A percentile compares a stretch with the other conserved stretches of the same genome.
Evolutionary conservation across 1,140 invertebrate species (phyloP).

Genomic region (Lerema accius): DNA sequence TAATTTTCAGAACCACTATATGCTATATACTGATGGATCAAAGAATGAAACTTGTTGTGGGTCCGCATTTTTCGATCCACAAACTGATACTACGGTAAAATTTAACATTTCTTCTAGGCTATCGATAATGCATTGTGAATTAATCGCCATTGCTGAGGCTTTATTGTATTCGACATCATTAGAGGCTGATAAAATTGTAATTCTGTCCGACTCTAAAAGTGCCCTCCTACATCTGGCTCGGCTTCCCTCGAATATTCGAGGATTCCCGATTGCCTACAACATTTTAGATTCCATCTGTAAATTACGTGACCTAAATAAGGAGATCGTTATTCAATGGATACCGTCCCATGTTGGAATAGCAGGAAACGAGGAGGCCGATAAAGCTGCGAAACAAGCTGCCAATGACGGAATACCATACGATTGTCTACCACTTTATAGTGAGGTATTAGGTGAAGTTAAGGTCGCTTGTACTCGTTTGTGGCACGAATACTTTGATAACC

Average conservation of each 20-base stretch:
- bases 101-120: background rate
- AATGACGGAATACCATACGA: conserved; percentile 9
- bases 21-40: conserved; percentile 17
- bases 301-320: conserved; percentile 4
- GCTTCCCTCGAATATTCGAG: conserved; percentile 11
- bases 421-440: background rate
- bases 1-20: background rate
- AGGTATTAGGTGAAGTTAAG: conserved; percentile 7
- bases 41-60: conserved; percentile 2
- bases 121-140: conserved; percentile 4
- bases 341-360: conserved; percentile 30
- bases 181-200: background rate
- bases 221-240: conserved; percentile 22
- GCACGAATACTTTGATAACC: conserved; percentile 21
- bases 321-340: conserved; percentile 29
- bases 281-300: conserved; percentile 10
- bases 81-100: background rate
- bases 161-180: background rate
- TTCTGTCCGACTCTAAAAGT: conserved; percentile 16
- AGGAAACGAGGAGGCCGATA: conserved; percentile 30
- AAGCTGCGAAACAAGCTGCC: conserved; percentile 15
- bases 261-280: conserved; percentile 15
- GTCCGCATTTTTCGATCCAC: conserved; percentile 10
- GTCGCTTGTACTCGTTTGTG: conserved; percentile 1
- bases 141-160: background rate